Percentiles rank a stretch among this genome's conserved stretches.
These are phyloP conservation scores for Promerops cafer DNA, from an alignment of 2,113 vertebrate genomes.

Conservation along the genomic window DNA sequence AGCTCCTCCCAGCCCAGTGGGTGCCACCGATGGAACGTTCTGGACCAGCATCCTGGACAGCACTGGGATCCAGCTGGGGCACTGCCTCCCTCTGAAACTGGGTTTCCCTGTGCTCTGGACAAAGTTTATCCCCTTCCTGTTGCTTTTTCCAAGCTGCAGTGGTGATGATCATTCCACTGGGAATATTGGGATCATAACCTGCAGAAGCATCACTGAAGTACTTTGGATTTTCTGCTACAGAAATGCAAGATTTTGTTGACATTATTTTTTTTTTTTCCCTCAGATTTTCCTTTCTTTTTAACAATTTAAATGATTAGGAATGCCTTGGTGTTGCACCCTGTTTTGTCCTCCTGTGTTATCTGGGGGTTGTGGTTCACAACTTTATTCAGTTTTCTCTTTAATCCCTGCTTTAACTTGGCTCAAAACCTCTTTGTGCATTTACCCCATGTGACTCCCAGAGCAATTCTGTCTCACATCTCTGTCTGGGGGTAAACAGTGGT, in stretches of 20 bases:
- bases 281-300: background rate
- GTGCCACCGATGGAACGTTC: rapidly evolving
- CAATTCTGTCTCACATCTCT: background rate
- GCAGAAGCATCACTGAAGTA: background rate
- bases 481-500: background rate
- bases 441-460: background rate
- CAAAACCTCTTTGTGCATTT: background rate
- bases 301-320: background rate
- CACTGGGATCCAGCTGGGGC: rapidly evolving
- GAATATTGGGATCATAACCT: background rate
- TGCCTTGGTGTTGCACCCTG: background rate
- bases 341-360: background rate
- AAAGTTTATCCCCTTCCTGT: background rate
- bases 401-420: background rate
- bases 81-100: background rate
- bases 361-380: background rate
- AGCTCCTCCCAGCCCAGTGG: background rate
- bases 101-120: background rate
- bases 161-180: background rate
- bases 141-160: background rate
- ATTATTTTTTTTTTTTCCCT: rapidly evolving
- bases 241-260: background rate
- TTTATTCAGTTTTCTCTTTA: background rate
- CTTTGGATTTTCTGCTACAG: background rate
- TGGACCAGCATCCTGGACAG: background rate